Base-by-base conservation (phyloP, 2,888 invertebrate genomes). In the Rhingia campestris region DNA sequence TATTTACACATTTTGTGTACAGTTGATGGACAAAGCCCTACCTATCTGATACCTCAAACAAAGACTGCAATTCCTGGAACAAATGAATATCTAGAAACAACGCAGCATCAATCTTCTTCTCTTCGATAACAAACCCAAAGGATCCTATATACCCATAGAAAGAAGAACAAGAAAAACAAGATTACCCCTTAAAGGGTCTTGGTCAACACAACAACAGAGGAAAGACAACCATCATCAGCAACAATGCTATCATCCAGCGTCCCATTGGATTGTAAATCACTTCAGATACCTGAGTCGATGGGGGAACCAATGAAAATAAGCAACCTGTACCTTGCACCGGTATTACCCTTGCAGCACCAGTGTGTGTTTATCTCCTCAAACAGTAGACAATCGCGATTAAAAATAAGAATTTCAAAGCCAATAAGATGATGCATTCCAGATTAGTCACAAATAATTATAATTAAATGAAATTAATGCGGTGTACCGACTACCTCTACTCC, bases 361-460 rank as follows among this genome's bases (percentile, higher is more conserved):
- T 4, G 7, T 30, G 9, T 37, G 14, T 12, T 45, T 47, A 39
- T 12, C 35, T 54, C 43, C 54, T 35, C 35, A 45, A 12, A 53
- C 5, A 43, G 6, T 4, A 9, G 10, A 12, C 4, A 10, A 51
- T 4, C 33, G 12, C 10, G 12, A 14, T 14, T 37, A 30, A 39
- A 33, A 56, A 12, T n/a, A 22, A 22, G 2, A 22, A 22, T 2
- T 22, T 22, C 54, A 33, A 67, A 67, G 22, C 67, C 54, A 67
- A 67, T 56, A 37, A 10, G 32, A 66, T 66, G 66, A 53, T 10
- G 12, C 43, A 14, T 35, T 33, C 14, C 22, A 56, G 30, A 45
- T 67, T 67, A 67, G 67, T 67, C 53, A 67, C 54, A 67, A 51
- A 1, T n/a, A 45, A 6, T 56, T 30, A 35, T 49, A 53, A 39